Evolutionary conservation across 1,140 invertebrate genomes (phyloP), one percentile per base, ranked within the genome.

Genomic region (Pseudomyrmex gracilis): DNA sequence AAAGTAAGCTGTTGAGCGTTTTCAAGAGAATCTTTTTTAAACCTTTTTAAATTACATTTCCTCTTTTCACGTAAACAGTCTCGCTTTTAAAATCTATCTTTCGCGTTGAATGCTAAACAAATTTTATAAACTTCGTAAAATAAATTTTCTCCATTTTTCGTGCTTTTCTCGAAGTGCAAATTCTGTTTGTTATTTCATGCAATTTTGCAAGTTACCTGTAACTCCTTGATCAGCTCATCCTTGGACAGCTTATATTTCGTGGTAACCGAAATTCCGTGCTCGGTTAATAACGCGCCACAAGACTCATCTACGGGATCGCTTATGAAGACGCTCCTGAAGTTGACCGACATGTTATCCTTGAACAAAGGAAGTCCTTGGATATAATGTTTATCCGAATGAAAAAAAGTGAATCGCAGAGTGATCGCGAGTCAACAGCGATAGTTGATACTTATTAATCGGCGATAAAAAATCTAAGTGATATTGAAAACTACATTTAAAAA

Each of bases 291-390:
- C 74, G 98, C 95, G 1, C 97, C 96, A 92, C 98, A 99, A 86
- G 96, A 96, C 12, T 95, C 93, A 91, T 99, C 98, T 2, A 99
- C 97, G 24, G 98, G 97, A 94, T 99, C 99, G 85, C 98, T 98
- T 83, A 99, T 97, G 34, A 99, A 94, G 58, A 99, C 98, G 74
- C 94, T 96, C 85, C 94, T 93, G 45, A 97, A 82, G 24, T 87
- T 87, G 63, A 94, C 83, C 8, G 94, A 88, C 95, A 95, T 95
- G 68, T 66, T 89, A 71, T 76, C 88, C 82, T 89, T 86, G 66
- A 89, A 88, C 45, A 85, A 66, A 83, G 7, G 22, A 8, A 68
- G 1, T 2, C 45, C 57, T 57, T 83, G 66, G 66, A 70, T 34
- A 7, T 0, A 34, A 61, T 78, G 55, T 82, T 87, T 66, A 74